Base-by-base conservation (phyloP, 1,140 invertebrate species). In the Sarcophaga bullata region DNA sequence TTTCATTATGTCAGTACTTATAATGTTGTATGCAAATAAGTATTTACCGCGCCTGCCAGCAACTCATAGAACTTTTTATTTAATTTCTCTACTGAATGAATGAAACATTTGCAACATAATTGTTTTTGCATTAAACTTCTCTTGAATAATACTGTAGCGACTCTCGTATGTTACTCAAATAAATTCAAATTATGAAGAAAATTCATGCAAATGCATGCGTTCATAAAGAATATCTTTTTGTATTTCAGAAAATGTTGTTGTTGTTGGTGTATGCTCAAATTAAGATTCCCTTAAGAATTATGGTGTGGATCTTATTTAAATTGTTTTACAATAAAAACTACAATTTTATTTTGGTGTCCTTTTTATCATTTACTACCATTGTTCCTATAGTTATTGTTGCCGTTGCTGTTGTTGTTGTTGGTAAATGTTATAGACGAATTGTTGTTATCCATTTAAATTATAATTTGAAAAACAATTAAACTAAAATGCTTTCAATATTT, bases 391-490 rank as follows among this genome's bases (percentile, higher is more conserved):
- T 68, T 68, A 17, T 58, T 58, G 15, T 58, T 4, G 54, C 25
- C 1, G 62, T 17, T 68, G n/a, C 9, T 68, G n/a, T 68, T 68
- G 17, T 68, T 68, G 62, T 58, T 58, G 13, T 58, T 0, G 52
- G 52, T 15, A n/a, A 58, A n/a, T 58, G 54, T n/a, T n/a, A 58
- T 58, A 58, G 54, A 58, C 54, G 54, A 58, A 58, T 58, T 58
- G 62, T 58, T 58, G 62, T 68, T 68, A 68, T 68, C 62, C 62
- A 68, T 68, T 68, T 68, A 68, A 68, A 68, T 68, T 25, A 68
- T 68, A 68, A 68, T 68, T 68, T 68, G 62, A 68, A 68, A 68
- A 68, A 68, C 62, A 68, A 68, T 68, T 68, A 68, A 68, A 68
- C 17, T 68, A 68, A 68, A 68, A 68, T 68, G 62, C 62, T 68